Percentiles rank a stretch among this genome's conserved stretches.
Conservation (phyloP, 2,113 vertebrate genomes). For the Sprattus sprattus region DNA sequence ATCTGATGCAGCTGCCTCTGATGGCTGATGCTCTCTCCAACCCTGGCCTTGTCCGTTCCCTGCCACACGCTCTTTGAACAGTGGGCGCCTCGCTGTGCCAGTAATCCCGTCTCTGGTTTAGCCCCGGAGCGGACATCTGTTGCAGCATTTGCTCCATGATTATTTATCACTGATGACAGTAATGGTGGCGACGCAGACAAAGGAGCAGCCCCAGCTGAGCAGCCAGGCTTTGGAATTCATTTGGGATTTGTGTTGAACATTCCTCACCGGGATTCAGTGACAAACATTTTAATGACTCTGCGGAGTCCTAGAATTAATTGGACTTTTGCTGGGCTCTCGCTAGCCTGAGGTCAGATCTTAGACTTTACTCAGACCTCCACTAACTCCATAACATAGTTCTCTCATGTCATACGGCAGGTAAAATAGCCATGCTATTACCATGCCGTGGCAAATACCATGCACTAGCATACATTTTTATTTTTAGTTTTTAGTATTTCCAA, state of each 20-base stretch:
- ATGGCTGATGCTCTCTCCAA: neutral
- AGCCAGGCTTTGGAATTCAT: conserved; percentile 56
- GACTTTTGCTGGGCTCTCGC: neutral
- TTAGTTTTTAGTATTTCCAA: neutral
- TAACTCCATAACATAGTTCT: neutral
- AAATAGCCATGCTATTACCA: neutral
- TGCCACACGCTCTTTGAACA: conserved; percentile 43
- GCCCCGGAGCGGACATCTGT: conserved; percentile 47
- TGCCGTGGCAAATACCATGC: neutral
- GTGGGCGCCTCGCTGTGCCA: conserved; percentile 54
- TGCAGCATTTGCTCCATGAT: conserved; percentile 60
- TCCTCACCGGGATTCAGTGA: conserved; percentile 23
- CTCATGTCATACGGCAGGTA: neutral
- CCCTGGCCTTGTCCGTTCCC: neutral
- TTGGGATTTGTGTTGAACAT: conserved; percentile 58
- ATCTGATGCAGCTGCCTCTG: neutral
- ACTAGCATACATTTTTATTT: neutral
- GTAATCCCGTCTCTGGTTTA: conserved; percentile 50
- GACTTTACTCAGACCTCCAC: neutral
- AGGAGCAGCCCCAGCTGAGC: conserved; percentile 45
- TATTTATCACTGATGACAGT: conserved; percentile 64
- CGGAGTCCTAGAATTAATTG: neutral
- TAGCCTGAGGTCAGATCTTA: neutral
- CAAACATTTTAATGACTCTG: conserved; percentile 6
- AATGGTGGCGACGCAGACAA: conserved; percentile 54